Evolutionary conservation across 2,888 invertebrate genomes (phyloP).

Genomic region (Ariolimax columbianus): DNA sequence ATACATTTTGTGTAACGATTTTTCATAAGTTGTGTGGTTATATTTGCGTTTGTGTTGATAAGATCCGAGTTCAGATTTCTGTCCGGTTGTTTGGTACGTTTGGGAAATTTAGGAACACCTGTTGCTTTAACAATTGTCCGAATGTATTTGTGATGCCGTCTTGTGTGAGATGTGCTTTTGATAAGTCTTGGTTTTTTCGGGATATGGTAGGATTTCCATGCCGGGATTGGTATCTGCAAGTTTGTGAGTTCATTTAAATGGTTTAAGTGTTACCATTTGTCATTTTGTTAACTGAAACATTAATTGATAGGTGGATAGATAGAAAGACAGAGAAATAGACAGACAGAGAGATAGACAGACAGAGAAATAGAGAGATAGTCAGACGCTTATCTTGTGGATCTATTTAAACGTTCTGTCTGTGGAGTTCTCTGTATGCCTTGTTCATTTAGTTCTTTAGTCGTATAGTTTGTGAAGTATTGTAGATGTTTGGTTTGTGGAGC

Average conservation of each 20-base stretch:
- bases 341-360: conserved; percentile 11
- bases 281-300: neutral
- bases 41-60: too few relatives aligned
- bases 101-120: too few relatives aligned
- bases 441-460: too few relatives aligned
- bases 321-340: neutral
- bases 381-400: neutral
- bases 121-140: too few relatives aligned
- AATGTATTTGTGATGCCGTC: too few relatives aligned
- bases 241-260: neutral
- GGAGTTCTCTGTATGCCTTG: too few relatives aligned
- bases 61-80: too few relatives aligned
- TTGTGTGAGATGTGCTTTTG: neutral
- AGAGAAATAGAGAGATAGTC: neutral
- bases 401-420: neutral
- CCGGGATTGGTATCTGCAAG: neutral
- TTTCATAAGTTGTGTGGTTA: too few relatives aligned
- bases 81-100: too few relatives aligned
- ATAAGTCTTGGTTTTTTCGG: neutral
- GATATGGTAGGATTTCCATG: neutral
- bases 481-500: too few relatives aligned
- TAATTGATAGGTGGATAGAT: neutral
- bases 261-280: neutral
- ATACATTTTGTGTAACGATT: too few relatives aligned
- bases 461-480: too few relatives aligned